Evolutionary conservation across 2,888 invertebrate species (phyloP).

Genomic region (Thereva unica): DNA sequence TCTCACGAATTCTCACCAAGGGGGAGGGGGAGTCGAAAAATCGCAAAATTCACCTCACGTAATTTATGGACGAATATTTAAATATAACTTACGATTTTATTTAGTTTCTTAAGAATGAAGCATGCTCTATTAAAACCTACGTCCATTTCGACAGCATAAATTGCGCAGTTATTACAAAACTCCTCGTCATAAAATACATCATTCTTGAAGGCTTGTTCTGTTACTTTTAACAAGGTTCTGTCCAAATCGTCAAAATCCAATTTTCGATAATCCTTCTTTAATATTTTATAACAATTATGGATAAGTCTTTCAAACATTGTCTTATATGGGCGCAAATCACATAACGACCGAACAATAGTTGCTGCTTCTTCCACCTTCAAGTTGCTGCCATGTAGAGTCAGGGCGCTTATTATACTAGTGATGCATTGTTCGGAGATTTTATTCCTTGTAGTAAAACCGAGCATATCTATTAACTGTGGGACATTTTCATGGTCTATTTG

Average conservation of each 20-base stretch:
- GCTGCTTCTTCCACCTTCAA: slow-evolving; percentile 60
- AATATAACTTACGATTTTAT: slow-evolving; percentile 62
- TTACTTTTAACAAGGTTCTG: slow-evolving; percentile 60
- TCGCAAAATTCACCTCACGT: no score
- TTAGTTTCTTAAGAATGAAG: slow-evolving; percentile 61
- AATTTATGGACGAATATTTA: no score
- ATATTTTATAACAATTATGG: slow-evolving; percentile 60
- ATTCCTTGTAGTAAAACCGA: slow-evolving; percentile 61
- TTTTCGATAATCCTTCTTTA: slow-evolving; percentile 59
- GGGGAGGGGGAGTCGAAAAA: no score
- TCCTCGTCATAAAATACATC: slow-evolving; percentile 66
- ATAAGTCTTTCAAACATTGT: slow-evolving; percentile 61
- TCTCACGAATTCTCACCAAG: no score
- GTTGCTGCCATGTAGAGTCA: slow-evolving; percentile 59
- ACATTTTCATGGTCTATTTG: slow-evolving; percentile 65
- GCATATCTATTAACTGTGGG: slow-evolving; percentile 60
- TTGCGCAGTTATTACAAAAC: slow-evolving; percentile 63
- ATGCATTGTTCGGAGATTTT: slow-evolving; percentile 61
- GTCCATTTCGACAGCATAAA: slow-evolving; percentile 61
- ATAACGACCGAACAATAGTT: slow-evolving; percentile 64
- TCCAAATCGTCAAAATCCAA: slow-evolving; percentile 61
- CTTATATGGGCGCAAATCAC: slow-evolving; percentile 59
- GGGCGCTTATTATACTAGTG: slow-evolving; percentile 61
- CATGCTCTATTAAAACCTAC: slow-evolving; percentile 61
- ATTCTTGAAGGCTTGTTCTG: slow-evolving; percentile 58